These are phyloP conservation scores for Parazoanthus atlanticus DNA, from an alignment of 92 coral and sea anemone genomes.

Conservation along the genomic window DNA sequence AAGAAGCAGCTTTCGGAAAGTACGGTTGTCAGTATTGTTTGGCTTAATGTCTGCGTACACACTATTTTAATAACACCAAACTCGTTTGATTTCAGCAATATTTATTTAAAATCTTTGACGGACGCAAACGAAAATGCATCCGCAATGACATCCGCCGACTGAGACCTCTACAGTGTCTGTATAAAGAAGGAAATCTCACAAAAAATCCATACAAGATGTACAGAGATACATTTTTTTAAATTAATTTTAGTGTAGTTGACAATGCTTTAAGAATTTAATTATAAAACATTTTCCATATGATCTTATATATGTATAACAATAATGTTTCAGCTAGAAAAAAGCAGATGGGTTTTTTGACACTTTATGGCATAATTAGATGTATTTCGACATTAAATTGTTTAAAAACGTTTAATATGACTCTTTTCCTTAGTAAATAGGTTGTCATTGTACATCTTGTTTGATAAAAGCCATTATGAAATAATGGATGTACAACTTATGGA, in stretches of 20 bases:
- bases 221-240: not conserved
- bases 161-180: not conserved
- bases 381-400: not conserved
- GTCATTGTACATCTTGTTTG: not conserved
- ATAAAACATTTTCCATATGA: not conserved
- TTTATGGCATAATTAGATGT: not conserved
- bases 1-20: too few relatives aligned
- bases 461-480: not conserved
- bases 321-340: not conserved
- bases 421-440: not conserved
- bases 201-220: not conserved
- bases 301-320: not conserved
- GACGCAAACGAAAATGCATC: not conserved
- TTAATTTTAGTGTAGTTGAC: not conserved
- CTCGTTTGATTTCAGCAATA: not conserved
- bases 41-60: not conserved
- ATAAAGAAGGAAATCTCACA: not conserved
- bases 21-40: not conserved
- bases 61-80: not conserved
- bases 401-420: constrained; percentile 5
- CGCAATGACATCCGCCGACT: not conserved
- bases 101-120: not conserved
- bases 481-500: not conserved
- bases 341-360: not conserved
- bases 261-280: too few relatives aligned